Base-by-base conservation (phyloP, 2,113 vertebrate genomes). In the Choloepus hoffmanni region DNA sequence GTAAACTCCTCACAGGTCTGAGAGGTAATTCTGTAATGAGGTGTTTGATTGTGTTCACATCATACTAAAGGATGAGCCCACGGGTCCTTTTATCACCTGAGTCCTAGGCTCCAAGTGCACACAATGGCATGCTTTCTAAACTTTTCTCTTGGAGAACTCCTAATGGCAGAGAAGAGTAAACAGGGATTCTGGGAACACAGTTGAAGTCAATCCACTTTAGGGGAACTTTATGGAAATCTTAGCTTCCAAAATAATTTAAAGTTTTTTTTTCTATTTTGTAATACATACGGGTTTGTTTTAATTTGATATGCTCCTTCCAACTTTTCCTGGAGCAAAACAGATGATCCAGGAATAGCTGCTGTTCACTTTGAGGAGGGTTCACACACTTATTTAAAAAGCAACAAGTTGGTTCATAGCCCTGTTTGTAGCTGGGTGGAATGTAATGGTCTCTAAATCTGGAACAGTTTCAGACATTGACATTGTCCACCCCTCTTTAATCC, bases 171-270 rank as follows among this genome's bases (percentile, higher is more conserved):
- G 70, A 70, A 74, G 14, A 55, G 48, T 15, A 63, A 77, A 67
- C 12, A n/a, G 55, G 36, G 23, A 33, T 18, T 45, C 65, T 5
- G 36, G 15, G 19, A 36, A 1, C 50, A 23, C 43, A 45, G 4
- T 45, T 45, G 50, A 83, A 85, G 67, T 94, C n/a, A 13, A 9
- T 92, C 18, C 9, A 9, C 21, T 55, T 62, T 3, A 63, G 26
- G 28, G 30, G 78, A 45, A n/a, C 89, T 82, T 50, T 94, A 28
- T 68, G 65, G 70, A 73, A 48, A 15, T 68, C 15, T 72, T 94
- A 81, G 36, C n/a, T 81, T 67, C 48, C 26, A 23, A 53, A 63
- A 53, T 50, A 83, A 55, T 65, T 70, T 4, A 14, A 0, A 55
- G 18, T 36, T 36, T 82, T 86, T 21, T 92, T 21, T 43, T 45